Conservation (phyloP, 2,888 invertebrate genomes). For the Dynastes grantii region DNA sequence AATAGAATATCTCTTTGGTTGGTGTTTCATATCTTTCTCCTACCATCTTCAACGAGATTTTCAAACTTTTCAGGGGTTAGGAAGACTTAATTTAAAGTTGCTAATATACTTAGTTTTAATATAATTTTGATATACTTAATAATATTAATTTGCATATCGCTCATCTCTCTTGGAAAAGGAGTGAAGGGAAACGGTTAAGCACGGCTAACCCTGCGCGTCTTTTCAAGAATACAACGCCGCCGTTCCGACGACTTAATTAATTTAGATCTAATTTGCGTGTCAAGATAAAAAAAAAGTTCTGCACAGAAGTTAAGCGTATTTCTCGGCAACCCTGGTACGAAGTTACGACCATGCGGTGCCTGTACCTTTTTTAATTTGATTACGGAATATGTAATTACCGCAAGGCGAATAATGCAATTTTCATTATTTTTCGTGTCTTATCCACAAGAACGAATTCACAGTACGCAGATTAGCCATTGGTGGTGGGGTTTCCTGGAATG, state of each 20-base stretch:
- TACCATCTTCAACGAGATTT: not conserved
- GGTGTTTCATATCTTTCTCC: not conserved
- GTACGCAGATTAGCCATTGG: too few relatives aligned
- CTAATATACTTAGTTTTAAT: conserved; percentile 19
- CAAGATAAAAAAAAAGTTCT: conserved; percentile 19
- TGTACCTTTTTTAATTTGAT: conserved; percentile 1
- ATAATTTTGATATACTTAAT: conserved; percentile 21
- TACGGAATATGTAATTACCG: conserved; percentile 9
- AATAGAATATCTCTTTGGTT: not conserved
- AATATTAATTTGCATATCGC: conserved; percentile 18
- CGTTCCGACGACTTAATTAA: not conserved
- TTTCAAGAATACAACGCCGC: not conserved
- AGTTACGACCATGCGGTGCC: too few relatives aligned
- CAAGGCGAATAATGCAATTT: too few relatives aligned
- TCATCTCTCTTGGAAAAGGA: not conserved
- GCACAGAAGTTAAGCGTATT: not conserved
- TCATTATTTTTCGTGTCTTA: too few relatives aligned
- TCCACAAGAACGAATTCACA: too few relatives aligned
- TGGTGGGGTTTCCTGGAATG: too few relatives aligned
- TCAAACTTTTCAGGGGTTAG: conserved; percentile 15
- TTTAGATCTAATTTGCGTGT: conserved; percentile 24
- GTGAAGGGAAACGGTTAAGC: not conserved
- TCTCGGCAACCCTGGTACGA: too few relatives aligned
- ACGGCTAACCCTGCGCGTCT: not conserved
- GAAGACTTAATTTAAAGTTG: conserved; percentile 23